Evolutionary conservation across 2,797 vertebrate genomes (phyloP).

Genomic region (Adrianichthys oophorus): DNA sequence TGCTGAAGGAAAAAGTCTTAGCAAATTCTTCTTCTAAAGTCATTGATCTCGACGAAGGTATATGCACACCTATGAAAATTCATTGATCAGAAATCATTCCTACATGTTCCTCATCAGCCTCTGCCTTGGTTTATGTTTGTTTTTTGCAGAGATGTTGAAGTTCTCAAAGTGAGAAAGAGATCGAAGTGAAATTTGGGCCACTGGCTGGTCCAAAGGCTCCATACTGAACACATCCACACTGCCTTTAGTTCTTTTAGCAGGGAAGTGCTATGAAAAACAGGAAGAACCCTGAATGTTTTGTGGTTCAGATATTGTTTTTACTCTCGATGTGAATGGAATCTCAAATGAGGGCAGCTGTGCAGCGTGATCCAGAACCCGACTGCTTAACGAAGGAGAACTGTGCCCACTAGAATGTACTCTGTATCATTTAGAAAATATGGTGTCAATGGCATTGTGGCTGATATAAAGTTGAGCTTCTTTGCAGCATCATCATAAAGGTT

Average conservation of each 20-base stretch:
- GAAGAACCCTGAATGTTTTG: constrained; percentile 11
- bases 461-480: not conserved
- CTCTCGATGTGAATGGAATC: constrained; percentile 7
- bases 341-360: not conserved
- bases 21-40: constrained; percentile 81
- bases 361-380: not conserved
- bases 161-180: constrained; percentile 65
- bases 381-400: not conserved
- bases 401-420: constrained; percentile 6
- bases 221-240: constrained; percentile 24
- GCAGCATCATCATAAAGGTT: not conserved
- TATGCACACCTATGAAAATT: constrained; percentile 9
- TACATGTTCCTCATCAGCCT: not conserved
- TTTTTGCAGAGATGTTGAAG: constrained; percentile 71
- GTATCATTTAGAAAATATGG: constrained; percentile 9
- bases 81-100: not conserved
- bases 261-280: constrained; percentile 14
- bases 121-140: constrained; percentile 1
- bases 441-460: constrained; percentile 6
- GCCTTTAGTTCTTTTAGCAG: constrained; percentile 15
- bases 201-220: constrained; percentile 86
- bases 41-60: constrained; percentile 93
- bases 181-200: constrained; percentile 50
- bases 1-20: constrained; percentile 87
- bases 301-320: constrained; percentile 17